Evolutionary conservation across 2,797 vertebrate species (phyloP).

Genomic region (Psittacula echo): DNA sequence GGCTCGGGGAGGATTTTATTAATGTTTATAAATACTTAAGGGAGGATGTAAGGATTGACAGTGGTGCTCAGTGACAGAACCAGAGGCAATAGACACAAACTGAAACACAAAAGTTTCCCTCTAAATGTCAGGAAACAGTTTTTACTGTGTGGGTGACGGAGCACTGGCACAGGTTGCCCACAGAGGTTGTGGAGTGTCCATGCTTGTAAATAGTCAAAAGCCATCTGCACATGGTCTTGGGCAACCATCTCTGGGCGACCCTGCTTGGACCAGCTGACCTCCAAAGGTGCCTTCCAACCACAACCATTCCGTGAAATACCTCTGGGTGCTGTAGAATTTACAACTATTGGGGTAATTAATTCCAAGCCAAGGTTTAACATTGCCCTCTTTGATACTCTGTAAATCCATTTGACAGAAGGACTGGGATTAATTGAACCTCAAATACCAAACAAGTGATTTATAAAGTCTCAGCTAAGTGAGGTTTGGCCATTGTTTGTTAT

Average conservation of each 20-base stretch:
- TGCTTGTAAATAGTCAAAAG: not conserved
- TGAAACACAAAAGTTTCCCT: not conserved
- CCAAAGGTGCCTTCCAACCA: not conserved
- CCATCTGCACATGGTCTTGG: not conserved
- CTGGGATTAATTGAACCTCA: slow-evolving; percentile 52
- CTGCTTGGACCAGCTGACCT: not conserved
- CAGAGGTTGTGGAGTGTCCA: not conserved
- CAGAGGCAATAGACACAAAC: not conserved
- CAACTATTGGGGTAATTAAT: slow-evolving; percentile 54
- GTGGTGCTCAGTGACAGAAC: not conserved
- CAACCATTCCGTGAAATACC: not conserved
- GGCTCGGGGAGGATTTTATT: rapidly evolving
- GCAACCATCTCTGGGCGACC: not conserved
- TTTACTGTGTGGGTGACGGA: not conserved
- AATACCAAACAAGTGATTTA: slow-evolving; percentile 32
- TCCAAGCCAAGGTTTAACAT: slow-evolving; percentile 25
- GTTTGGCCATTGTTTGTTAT: slow-evolving; percentile 21
- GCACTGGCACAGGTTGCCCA: not conserved
- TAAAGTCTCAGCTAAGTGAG: slow-evolving; percentile 22
- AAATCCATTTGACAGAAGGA: slow-evolving; percentile 54
- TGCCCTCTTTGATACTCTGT: slow-evolving; percentile 22
- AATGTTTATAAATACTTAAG: not conserved
- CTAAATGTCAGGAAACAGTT: not conserved
- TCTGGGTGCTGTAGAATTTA: slow-evolving; percentile 23
- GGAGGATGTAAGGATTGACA: not conserved